Percentiles rank a stretch among this genome's conserved stretches.
Conservation (phyloP, 2,888 invertebrate species). For the Trisateles emortualis region DNA sequence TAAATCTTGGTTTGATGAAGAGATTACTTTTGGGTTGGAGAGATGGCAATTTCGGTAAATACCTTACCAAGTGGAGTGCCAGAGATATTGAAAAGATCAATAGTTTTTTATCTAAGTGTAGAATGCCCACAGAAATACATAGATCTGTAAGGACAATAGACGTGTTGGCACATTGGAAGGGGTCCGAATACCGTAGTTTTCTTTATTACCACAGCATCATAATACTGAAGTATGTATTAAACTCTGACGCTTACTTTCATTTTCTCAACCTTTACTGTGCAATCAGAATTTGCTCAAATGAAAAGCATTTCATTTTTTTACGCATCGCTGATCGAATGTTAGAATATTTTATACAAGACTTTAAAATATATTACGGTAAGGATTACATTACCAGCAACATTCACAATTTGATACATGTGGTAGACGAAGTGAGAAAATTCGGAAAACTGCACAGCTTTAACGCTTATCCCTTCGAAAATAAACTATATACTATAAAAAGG, state of each 20-base stretch:
- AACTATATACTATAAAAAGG: not conserved
- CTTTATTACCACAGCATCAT: constrained; percentile 19
- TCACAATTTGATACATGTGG: constrained; percentile 1
- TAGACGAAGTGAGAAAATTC: constrained; percentile 1
- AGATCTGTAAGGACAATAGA: constrained; percentile 29
- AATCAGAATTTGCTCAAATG: constrained; percentile 10
- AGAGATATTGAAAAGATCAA: not conserved
- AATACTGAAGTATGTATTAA: constrained; percentile 4
- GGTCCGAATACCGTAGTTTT: constrained; percentile 29
- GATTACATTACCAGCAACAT: constrained; percentile 4
- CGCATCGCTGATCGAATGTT: constrained; percentile 1
- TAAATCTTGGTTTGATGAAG: constrained; percentile 45
- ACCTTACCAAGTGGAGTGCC: not conserved
- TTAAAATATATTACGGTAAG: constrained; percentile 2
- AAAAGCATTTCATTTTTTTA: constrained; percentile 5
- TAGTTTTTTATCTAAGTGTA: not conserved
- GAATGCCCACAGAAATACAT: constrained; percentile 16
- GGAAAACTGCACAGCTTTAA: not conserved
- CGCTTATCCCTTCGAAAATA: constrained; percentile 2
- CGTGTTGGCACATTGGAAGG: constrained; percentile 28
- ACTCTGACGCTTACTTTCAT: not conserved
- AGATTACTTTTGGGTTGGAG: constrained; percentile 3
- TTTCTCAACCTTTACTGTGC: constrained; percentile 10
- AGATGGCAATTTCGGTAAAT: constrained; percentile 5
- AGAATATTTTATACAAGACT: constrained; percentile 3